These are phyloP conservation scores for Melanotaenia trifasciata DNA, from an alignment of 2,797 vertebrate species.

Conservation along the genomic window DNA sequence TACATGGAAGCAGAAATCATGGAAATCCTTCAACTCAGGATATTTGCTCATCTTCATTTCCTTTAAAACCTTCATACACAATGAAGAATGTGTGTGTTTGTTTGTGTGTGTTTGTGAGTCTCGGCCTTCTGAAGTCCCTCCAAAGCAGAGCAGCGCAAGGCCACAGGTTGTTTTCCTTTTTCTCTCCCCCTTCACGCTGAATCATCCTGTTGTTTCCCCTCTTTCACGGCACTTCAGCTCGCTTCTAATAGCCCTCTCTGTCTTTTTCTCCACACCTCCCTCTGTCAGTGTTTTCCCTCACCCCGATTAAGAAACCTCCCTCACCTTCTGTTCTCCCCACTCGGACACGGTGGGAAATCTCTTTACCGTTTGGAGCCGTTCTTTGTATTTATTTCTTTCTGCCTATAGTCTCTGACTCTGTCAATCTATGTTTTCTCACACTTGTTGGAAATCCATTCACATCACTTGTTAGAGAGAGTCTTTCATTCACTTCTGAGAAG, in stretches of 20 bases:
- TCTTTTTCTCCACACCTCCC: slow-evolving; percentile 72
- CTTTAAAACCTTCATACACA: slow-evolving; percentile 18
- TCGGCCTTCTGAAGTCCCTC: slow-evolving; percentile 54
- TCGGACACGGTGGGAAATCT: slow-evolving; percentile 67
- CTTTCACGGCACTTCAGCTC: slow-evolving; percentile 67
- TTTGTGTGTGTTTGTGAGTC: slow-evolving; percentile 4
- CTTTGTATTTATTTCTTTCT: slow-evolving; percentile 39
- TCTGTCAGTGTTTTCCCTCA: slow-evolving; percentile 60
- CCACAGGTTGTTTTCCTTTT: slow-evolving; percentile 77
- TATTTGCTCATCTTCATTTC: slow-evolving; percentile 38
- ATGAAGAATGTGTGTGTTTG: slow-evolving; percentile 9
- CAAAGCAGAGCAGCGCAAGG: slow-evolving; percentile 55
- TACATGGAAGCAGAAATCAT: slow-evolving; percentile 47
- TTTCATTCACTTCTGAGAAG: slow-evolving; percentile 31
- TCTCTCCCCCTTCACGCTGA: slow-evolving; percentile 66
- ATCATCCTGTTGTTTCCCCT: slow-evolving; percentile 75
- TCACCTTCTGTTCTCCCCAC: slow-evolving; percentile 56
- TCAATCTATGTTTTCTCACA: slow-evolving; percentile 45
- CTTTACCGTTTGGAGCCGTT: slow-evolving; percentile 44
- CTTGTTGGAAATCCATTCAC: slow-evolving; percentile 44
- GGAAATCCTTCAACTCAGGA: slow-evolving; percentile 51
- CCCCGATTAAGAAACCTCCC: slow-evolving; percentile 62
- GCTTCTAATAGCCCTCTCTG: slow-evolving; percentile 60
- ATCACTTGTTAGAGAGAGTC: slow-evolving; percentile 23
- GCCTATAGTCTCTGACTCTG: slow-evolving; percentile 40